Evolutionary conservation across 2,888 invertebrate genomes (phyloP).

Genomic region (Clitarchus hookeri): DNA sequence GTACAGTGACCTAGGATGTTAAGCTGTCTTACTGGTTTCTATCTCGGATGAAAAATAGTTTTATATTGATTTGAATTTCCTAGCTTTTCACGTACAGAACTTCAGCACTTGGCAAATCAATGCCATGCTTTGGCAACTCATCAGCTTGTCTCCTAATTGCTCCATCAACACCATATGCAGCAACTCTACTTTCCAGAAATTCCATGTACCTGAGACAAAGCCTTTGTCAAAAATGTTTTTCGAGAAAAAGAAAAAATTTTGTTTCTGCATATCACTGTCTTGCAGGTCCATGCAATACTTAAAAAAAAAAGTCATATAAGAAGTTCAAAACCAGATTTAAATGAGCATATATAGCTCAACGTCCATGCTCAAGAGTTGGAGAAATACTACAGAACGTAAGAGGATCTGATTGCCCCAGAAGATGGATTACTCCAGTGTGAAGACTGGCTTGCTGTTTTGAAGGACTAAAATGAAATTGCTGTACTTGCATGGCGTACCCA

Average conservation of each 20-base stretch:
- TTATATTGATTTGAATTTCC: not conserved
- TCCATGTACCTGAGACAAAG: not conserved
- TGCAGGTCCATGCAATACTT: slow-evolving; percentile 54
- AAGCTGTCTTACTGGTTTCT: not conserved
- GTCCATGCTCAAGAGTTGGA: not conserved
- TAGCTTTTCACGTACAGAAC: not conserved
- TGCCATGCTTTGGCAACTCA: not conserved
- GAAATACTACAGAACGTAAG: slow-evolving; percentile 60
- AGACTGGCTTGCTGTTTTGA: not conserved
- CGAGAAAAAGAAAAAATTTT: not conserved
- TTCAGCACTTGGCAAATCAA: slow-evolving; percentile 25
- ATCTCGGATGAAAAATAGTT: not conserved
- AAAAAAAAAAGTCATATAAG: not conserved
- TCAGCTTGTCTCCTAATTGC: not conserved
- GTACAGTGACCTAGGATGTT: not conserved
- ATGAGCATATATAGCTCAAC: not conserved
- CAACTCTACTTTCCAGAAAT: not conserved
- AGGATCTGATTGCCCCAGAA: not conserved
- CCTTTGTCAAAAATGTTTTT: not conserved
- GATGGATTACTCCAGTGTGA: slow-evolving; percentile 46
- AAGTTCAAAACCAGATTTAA: not conserved
- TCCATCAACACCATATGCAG: not conserved
- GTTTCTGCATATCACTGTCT: not conserved
- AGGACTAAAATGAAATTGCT: not conserved
- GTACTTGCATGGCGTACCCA: not conserved